Evolutionary conservation across 2,797 vertebrate species (phyloP).

Genomic region (Acomys russatus): DNA sequence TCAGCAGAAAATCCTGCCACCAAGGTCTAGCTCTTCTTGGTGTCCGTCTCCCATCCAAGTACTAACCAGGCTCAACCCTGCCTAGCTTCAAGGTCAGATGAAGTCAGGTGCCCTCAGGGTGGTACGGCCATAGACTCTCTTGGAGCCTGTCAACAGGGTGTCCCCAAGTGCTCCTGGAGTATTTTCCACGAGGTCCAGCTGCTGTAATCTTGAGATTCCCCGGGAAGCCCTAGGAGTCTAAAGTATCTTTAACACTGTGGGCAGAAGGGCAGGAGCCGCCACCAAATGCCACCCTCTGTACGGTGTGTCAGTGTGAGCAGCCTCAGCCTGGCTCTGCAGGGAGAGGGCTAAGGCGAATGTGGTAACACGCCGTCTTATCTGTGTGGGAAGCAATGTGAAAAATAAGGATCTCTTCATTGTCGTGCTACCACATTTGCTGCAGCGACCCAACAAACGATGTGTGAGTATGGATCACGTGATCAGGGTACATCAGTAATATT

Average conservation of each 20-base stretch:
- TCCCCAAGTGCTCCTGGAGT: background rate
- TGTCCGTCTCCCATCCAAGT: background rate
- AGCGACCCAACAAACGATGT: background rate
- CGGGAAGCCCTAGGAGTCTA: background rate
- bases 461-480: background rate
- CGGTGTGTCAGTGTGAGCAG: background rate
- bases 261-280: background rate
- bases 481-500: background rate
- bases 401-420: too few relatives aligned
- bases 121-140: background rate
- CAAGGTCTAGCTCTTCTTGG: background rate
- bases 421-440: background rate
- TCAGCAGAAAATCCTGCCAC: background rate
- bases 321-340: fast-evolving
- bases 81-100: too few relatives aligned
- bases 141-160: background rate
- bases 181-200: background rate
- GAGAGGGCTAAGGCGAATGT: fast-evolving
- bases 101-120: too few relatives aligned
- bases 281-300: background rate
- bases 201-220: background rate
- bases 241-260: background rate
- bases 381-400: background rate
- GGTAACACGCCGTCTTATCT: fast-evolving
- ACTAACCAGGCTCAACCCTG: too few relatives aligned